Base-by-base conservation (phyloP, 2,888 invertebrate genomes). In the Hipparchia semele region DNA sequence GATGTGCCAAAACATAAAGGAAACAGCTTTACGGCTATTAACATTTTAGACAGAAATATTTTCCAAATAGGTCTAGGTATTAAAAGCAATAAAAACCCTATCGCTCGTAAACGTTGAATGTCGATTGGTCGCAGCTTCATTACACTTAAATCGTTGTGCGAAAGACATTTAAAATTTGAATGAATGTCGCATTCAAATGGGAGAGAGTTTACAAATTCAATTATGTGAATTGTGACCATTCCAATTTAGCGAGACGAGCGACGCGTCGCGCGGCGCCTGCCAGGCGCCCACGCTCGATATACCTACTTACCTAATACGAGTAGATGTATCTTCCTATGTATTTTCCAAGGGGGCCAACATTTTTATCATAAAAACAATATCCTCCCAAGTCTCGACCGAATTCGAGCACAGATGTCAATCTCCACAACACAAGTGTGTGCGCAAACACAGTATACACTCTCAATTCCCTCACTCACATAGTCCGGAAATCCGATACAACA, bases 131-230 rank as follows among this genome's bases (percentile, higher is more conserved):
- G 62, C 12, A 13, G 46, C 62, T 49, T 62, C 65, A 72, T 69
- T 53, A 71, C 66, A 51, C 68, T 73, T 49, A 65, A 73, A 70
- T n/a, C 51, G 33, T 66, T 67, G 73, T 73, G 68, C 68, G 71
- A 70, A 71, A 72, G 72, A 68, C 73, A 59, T 71, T 72, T 71
- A 23, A 39, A 39, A 39, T 39, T 39, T 75, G 75, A 77, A 74
- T 73, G 74, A 79, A 75, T 70, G 78, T 70, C 72, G 76, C 73
- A 73, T 76, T 72, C 73, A 70, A 77, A 76, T 77, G 72, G 75
- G 78, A 76, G 75, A 76, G 76, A 75, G 76, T 73, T 71, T 69
- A 70, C 70, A 72, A 76, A 76, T 74, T 77, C 73, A 75, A 77
- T 77, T 74, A 74, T 76, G 70, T 72, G 58, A 58, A 23, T 58